Base-by-base conservation (phyloP, 2,113 vertebrate genomes). In the Podilymbus podiceps region DNA sequence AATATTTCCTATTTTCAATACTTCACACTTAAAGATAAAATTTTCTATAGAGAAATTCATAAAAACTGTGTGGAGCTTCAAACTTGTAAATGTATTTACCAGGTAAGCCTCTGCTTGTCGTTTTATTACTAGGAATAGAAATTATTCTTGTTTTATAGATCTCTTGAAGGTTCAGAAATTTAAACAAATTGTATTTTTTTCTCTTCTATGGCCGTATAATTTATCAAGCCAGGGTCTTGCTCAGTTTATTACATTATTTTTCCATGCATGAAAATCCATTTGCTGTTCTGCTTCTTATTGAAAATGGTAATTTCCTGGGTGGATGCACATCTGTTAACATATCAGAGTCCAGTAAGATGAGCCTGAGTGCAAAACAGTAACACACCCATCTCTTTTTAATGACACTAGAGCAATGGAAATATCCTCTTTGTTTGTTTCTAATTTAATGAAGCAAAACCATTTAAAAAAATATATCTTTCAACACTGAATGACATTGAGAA, bases 261-360 rank as follows among this genome's bases (percentile, higher is more conserved):
- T 93, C 88, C 91, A 86, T 95, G 66, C 92, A 94, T 95, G 64
- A 97, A 96, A 97, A 97, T 92, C 35, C 76, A 94, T 95, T 98
- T 97, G 49, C 64, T 95, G 56, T 67, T 96, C 76, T 85, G 90
- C 33, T 90, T 97, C 97, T 97, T 96, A 94, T 72, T 97, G 75
- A 93, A 97, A 97, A 97, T 95, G 71, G 46, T 87, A 93, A 98
- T 96, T 96, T 96, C 92, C 81, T 95, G 88, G 77, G 93, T 97
- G 91, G 91, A 90, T 95, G 95, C 96, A 95, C 95, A 96, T 96
- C 86, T 95, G 88, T 95, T 95, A 88, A 72, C 44, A 74, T 72
- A 74, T 75, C 38, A 10, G 74, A 88, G 40, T 93, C 89, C 95
- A 97, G 58, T 66, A 89, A 94, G 96, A 95, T 93, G 85, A 97